Conservation (phyloP, 2,888 invertebrate species). For the Chloroclysta siterata region DNA sequence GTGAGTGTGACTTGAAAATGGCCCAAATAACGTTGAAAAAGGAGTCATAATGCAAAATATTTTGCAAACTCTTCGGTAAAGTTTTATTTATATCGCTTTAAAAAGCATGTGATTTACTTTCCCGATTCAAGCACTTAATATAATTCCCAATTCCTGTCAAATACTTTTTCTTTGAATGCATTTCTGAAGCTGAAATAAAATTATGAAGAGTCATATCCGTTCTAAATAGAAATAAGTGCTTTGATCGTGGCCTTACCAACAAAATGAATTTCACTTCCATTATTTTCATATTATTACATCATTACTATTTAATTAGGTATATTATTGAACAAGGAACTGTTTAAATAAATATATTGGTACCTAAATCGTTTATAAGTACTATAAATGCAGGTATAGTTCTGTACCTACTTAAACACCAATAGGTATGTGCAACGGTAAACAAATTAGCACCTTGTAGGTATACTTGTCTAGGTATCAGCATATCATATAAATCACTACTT, state of each 20-base stretch:
- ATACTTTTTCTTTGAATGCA: neutral
- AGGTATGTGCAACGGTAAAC: neutral
- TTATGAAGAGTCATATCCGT: slow-evolving; percentile 9
- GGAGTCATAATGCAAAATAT: neutral
- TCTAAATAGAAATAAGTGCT: slow-evolving; percentile 19
- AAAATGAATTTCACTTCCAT: too few relatives aligned
- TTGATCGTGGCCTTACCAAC: slow-evolving; percentile 19
- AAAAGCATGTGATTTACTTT: slow-evolving; percentile 1
- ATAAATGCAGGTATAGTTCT: neutral
- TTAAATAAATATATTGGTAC: too few relatives aligned
- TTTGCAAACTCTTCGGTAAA: neutral
- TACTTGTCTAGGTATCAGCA: neutral
- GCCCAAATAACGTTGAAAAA: neutral
- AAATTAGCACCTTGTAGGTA: neutral
- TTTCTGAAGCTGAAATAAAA: slow-evolving; percentile 18
- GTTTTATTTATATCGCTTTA: neutral
- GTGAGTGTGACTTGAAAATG: neutral
- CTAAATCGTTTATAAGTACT: too few relatives aligned
- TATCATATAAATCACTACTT: slow-evolving; percentile 15
- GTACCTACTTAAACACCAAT: neutral
- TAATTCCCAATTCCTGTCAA: neutral
- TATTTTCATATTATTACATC: too few relatives aligned
- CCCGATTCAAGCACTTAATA: slow-evolving; percentile 4
- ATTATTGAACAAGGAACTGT: too few relatives aligned
- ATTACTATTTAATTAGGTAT: too few relatives aligned